These are phyloP conservation scores for Pogoniulus pusillus DNA, from an alignment of 2,797 vertebrate species.

Conservation along the genomic window DNA sequence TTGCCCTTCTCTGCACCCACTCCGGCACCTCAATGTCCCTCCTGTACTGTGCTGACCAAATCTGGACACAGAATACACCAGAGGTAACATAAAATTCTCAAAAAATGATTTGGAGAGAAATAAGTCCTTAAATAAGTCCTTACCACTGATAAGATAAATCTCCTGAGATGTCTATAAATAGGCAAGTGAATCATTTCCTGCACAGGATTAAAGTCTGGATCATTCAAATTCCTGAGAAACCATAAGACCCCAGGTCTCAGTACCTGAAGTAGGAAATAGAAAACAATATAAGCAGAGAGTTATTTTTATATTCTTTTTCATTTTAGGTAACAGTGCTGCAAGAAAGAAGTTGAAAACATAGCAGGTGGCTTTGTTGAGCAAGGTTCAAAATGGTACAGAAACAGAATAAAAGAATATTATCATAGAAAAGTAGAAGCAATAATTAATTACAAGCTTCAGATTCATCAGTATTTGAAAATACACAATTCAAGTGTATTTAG, in stretches of 20 bases:
- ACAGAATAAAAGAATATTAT: background rate
- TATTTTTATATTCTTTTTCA: background rate
- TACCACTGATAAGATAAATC: conserved; percentile 97
- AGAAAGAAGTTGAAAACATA: background rate
- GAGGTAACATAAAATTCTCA: background rate
- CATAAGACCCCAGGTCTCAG: conserved; percentile 94
- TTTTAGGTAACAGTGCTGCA: background rate
- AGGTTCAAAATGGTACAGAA: background rate
- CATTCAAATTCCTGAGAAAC: conserved; percentile 97
- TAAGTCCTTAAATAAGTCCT: conserved; percentile 69
- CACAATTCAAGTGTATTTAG: background rate
- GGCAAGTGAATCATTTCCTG: conserved; percentile 98
- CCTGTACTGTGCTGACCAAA: too few relatives aligned
- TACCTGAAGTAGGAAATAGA: conserved; percentile 77
- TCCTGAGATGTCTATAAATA: conserved; percentile 93
- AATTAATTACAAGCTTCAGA: background rate
- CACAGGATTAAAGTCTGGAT: conserved; percentile 97
- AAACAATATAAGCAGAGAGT: background rate
- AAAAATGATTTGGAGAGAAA: background rate
- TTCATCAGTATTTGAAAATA: background rate
- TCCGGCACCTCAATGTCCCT: too few relatives aligned
- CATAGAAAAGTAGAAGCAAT: background rate
- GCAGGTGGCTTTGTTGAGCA: background rate
- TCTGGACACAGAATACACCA: too few relatives aligned
- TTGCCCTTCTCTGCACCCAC: too few relatives aligned